Conservation (phyloP, 1,140 invertebrate species). For the Penaeus chinensis region DNA sequence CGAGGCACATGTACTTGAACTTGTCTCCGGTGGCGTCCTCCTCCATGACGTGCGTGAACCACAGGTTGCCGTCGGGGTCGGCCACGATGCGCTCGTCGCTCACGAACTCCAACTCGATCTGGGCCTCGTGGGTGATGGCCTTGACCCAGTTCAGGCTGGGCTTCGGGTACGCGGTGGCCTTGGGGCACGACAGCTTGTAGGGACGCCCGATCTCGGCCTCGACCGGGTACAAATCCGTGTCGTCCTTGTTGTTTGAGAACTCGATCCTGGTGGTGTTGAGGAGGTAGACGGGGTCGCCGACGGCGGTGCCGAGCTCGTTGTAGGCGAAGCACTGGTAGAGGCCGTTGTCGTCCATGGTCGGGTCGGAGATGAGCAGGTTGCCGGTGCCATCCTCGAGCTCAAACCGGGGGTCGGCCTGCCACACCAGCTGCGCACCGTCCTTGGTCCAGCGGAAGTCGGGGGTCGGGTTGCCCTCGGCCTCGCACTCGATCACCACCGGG, state of each 20-base stretch:
- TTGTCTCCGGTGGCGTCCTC: slow-evolving; percentile 44
- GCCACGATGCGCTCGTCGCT: slow-evolving; percentile 48
- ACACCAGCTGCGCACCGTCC: slow-evolving; percentile 39
- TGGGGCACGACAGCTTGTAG: slow-evolving; percentile 58
- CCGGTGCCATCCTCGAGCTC: slow-evolving; percentile 55
- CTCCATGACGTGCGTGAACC: slow-evolving; percentile 47
- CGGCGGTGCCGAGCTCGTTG: slow-evolving; percentile 60
- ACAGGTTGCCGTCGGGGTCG: slow-evolving; percentile 51
- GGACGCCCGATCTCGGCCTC: slow-evolving; percentile 59
- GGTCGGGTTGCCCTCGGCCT: slow-evolving; percentile 44
- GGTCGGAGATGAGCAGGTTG: slow-evolving; percentile 57
- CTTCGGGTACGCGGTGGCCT: slow-evolving; percentile 49
- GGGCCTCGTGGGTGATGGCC: slow-evolving; percentile 7
- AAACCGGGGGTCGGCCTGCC: slow-evolving; percentile 54
- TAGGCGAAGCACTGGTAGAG: slow-evolving; percentile 63
- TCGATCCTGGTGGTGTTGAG: slow-evolving; percentile 51
- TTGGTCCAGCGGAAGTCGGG: slow-evolving; percentile 57
- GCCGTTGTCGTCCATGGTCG: slow-evolving; percentile 55
- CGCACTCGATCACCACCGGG: slow-evolving; percentile 58
- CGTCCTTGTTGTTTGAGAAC: slow-evolving; percentile 43
- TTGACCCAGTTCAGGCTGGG: slow-evolving; percentile 58
- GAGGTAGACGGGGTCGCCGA: slow-evolving; percentile 52
- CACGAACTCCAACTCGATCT: slow-evolving; percentile 52
- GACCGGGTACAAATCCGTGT: slow-evolving; percentile 33
- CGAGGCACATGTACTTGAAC: slow-evolving; percentile 59